Conservation (phyloP, 2,888 invertebrate genomes). For the Drosophila lutescens region DNA sequence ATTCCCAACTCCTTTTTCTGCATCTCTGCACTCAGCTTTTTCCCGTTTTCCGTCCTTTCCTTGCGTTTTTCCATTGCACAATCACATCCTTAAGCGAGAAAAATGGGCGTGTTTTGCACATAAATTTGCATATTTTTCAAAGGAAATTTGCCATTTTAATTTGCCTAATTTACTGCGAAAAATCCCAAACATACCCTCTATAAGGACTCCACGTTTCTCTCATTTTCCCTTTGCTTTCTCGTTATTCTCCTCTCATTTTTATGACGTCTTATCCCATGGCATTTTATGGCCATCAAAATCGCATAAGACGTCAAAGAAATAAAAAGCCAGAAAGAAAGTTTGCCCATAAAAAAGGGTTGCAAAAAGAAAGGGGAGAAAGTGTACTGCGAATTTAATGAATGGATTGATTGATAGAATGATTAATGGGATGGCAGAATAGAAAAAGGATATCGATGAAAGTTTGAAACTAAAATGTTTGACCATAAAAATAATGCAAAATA, state of each 20-base stretch:
- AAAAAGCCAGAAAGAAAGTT: constrained; percentile 16
- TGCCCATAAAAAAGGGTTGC: constrained; percentile 1
- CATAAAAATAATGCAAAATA: too few relatives aligned
- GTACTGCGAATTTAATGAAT: constrained; percentile 11
- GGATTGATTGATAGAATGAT: constrained; percentile 23
- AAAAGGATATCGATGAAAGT: background rate
- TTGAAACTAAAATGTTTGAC: background rate
- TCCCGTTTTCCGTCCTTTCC: background rate
- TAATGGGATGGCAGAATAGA: background rate
- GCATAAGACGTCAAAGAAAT: constrained; percentile 44
- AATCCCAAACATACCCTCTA: constrained; percentile 10
- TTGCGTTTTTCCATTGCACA: constrained; percentile 4
- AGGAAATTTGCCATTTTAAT: constrained; percentile 40
- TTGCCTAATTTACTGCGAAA: constrained; percentile 45
- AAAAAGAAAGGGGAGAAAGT: background rate
- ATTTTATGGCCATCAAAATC: constrained; percentile 74
- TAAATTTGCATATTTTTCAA: constrained; percentile 35
- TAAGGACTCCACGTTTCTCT: background rate
- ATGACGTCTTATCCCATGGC: constrained; percentile 55
- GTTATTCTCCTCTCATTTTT: constrained; percentile 50
- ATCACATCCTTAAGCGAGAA: constrained; percentile 15
- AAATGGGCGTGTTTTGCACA: constrained; percentile 30
- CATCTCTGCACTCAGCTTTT: constrained; percentile 29
- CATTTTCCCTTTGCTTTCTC: constrained; percentile 5
- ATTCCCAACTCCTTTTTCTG: constrained; percentile 23